Conservation (phyloP, 2,888 invertebrate species). For the Brachylomia viminalis region DNA sequence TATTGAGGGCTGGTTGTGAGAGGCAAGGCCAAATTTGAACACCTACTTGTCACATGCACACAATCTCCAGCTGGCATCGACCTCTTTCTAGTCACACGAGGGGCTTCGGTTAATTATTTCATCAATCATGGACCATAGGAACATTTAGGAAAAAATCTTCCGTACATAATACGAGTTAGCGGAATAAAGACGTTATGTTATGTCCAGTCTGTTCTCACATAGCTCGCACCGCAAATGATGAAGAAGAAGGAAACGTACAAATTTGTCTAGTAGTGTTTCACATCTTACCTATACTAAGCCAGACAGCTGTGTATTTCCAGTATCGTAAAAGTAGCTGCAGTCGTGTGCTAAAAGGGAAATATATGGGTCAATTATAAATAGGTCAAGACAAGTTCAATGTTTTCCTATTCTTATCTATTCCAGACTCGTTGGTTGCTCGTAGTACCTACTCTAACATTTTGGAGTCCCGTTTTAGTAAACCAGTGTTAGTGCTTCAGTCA, state of each 20-base stretch:
- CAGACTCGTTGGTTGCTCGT: neutral
- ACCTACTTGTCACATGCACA: no score
- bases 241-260: neutral
- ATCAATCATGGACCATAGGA: no score
- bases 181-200: neutral
- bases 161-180: no score
- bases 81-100: no score
- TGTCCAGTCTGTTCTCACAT: no score
- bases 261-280: neutral
- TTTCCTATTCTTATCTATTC: neutral
- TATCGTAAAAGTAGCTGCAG: neutral
- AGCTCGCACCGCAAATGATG: no score
- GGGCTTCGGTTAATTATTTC: no score
- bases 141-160: no score
- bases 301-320: neutral
- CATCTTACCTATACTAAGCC: neutral
- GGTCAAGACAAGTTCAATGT: neutral
- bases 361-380: neutral
- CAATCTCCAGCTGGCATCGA: no score
- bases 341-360: neutral
- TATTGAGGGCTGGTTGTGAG: no score
- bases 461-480: neutral
- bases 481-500: no score
- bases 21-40: no score
- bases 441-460: neutral